Evolutionary conservation across 2,888 invertebrate genomes (phyloP).

Genomic region (Plusia festucae): DNA sequence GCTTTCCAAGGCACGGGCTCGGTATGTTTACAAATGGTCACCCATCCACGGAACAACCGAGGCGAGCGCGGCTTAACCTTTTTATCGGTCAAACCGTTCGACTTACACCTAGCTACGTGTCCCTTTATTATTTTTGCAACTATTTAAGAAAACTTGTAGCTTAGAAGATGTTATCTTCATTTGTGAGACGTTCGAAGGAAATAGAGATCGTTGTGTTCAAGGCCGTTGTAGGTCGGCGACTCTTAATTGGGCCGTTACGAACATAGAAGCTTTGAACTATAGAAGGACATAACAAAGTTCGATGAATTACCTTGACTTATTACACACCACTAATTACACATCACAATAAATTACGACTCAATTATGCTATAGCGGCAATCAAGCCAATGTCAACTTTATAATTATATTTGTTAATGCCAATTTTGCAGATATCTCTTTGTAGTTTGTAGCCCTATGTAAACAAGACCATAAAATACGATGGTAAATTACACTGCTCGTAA

Average conservation of each 20-base stretch:
- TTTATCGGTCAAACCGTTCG: too few species aligned
- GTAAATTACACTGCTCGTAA: slow-evolving; percentile 34
- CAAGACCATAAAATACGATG: slow-evolving; percentile 35
- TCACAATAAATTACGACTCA: background rate
- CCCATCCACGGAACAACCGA: too few species aligned
- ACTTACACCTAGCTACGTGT: too few species aligned
- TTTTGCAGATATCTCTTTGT: slow-evolving; percentile 25
- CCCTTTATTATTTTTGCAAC: slow-evolving; percentile 21
- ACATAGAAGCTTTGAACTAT: slow-evolving; percentile 15
- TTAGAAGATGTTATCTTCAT: slow-evolving; percentile 41
- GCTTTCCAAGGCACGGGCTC: too few species aligned
- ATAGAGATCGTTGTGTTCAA: slow-evolving; percentile 36
- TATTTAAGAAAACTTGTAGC: slow-evolving; percentile 45
- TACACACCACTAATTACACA: background rate
- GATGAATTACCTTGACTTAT: slow-evolving; percentile 38
- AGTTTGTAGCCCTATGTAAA: slow-evolving; percentile 28
- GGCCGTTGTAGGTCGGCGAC: slow-evolving; percentile 47
- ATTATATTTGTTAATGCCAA: slow-evolving; percentile 14
- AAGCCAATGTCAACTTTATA: slow-evolving; percentile 33
- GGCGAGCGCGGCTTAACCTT: too few species aligned
- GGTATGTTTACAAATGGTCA: too few species aligned
- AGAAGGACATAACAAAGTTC: slow-evolving; percentile 31
- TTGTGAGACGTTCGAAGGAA: slow-evolving; percentile 43
- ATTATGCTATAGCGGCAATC: background rate
- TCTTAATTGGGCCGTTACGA: slow-evolving; percentile 46